Base-by-base conservation (phyloP, 2,797 vertebrate genomes). In the Platyrinchus mystaceus region DNA sequence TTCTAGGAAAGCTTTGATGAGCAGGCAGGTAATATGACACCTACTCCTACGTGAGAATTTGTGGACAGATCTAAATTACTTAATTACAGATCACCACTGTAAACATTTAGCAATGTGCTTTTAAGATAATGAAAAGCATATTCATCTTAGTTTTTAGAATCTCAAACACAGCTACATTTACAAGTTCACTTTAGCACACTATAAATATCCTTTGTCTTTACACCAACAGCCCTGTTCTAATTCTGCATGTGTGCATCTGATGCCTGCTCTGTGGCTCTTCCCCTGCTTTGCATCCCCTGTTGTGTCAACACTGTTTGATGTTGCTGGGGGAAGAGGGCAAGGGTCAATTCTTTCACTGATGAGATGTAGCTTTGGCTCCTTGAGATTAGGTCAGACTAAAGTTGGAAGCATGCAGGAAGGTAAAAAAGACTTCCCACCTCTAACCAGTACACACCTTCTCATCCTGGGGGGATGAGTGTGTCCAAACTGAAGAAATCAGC, bases 1-100 rank as follows among this genome's bases (percentile, higher is more conserved):
- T 97, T 88, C 89, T 90, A 87, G 89, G 62, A 92, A 86, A 91
- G 70, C 92, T 96, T 95, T 80, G 85, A 92, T 92, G 81, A 79
- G 62, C 94, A 96, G 89, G 82, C 87, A 95, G 73, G 83, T 88
- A 90, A 71, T 47, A 46, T 44, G 90, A 95, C 52, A 88, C 75
- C n/a, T 83, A 84, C 78, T 86, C 50, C 50, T 89, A 64, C 0
- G 1, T 59, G 50, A 91, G 60, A 46, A 94, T 96, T 93, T 92
- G 69, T 83, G 84, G 84, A 93, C 83, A 93, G 87, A 93, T 63
- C 67, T 90, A 82, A 90, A 95, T 91, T 76, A 87, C 60, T 71
- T 71, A 84, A 90, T 84, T 71, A 47, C 46, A 71, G 32, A 88
- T 67, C 58, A 84, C 20, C 14, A 30, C 47, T 83, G 66, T 68